Base-by-base conservation (phyloP, 2,797 vertebrate species). In the Mus caroli region DNA sequence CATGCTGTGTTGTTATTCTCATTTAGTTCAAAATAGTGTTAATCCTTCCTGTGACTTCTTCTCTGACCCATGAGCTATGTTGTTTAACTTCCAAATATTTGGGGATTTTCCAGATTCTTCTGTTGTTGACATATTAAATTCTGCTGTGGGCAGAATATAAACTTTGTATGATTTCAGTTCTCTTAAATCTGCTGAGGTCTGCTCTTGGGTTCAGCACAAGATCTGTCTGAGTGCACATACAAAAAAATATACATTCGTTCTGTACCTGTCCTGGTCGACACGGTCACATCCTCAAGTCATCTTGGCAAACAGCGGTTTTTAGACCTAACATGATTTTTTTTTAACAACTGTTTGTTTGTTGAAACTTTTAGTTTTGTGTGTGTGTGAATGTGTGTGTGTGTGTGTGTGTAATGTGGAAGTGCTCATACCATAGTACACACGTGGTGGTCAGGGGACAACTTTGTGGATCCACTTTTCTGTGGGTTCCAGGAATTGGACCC, bases 11-110 rank as follows among this genome's bases (percentile, higher is more conserved):
- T 64, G 88, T 62, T 56, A n/a, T 83, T 95, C 40, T 84, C 69
- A 73, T 71, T 88, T 78, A 73, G 34, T 82, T 88, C n/a, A 56
- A 90, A 91, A 24, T 76, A 89, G 24, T 82, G 31, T 58, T 94
- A 84, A 85, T 7, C 26, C 54, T 24, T 22, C 24, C 80, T 87
- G 6, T 24, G 17, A 75, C 86, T 91, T 79, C 82, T 52, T 52
- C 67, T 89, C 60, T 91, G 73, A 86, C 56, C 56, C 75, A 34
- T 11, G 40, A 43, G 37, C 90, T 84, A 92, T 87, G 64, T 80
- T 94, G 28, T 92, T 96, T 93, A 90, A 96, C 87, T 92, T 90
- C 40, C 82, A 92, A 69, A 69, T 97, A 93, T 91, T 88, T 94
- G 88, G 92, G 80, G 77, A 31, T 76, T 96, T 96, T 89, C 75